phyloP scores from a whole-genome alignment of 2,113 vertebrate species.

The Leptocoma aspasia region DNA sequence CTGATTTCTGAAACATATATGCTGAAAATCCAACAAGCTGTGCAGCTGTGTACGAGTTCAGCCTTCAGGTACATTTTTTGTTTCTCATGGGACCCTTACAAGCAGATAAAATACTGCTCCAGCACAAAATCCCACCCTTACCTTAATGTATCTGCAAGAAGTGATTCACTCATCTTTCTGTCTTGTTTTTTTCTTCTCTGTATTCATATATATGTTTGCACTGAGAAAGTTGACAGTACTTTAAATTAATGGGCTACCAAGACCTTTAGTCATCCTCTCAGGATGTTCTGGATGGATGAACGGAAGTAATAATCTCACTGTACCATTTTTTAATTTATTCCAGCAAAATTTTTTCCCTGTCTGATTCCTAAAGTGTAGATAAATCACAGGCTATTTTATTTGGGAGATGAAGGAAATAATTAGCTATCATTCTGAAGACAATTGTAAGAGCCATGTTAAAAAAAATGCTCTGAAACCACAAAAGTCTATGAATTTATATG shows the following conservation, averaged over 20 bases:
- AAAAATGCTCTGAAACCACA: not conserved
- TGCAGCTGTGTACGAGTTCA: not conserved
- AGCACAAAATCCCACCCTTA: not conserved
- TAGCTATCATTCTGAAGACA: not conserved
- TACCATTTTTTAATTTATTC: not conserved
- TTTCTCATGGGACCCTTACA: not conserved
- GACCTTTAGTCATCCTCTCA: conserved; percentile 2
- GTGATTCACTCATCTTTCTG: not conserved
- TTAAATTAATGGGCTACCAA: conserved; percentile 24
- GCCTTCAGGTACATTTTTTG: not conserved
- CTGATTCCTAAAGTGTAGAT: not conserved
- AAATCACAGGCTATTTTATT: not conserved
- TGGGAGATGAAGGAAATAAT: not conserved
- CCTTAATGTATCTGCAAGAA: not conserved
- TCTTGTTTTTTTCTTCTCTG: not conserved
- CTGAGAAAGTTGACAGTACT: not conserved
- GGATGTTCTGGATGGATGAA: not conserved
- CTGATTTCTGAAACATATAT: not conserved
- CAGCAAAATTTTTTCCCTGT: not conserved
- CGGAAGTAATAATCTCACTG: not conserved
- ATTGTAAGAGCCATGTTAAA: not conserved
- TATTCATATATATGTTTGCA: not conserved
- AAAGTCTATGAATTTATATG: not conserved
- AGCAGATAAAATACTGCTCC: not conserved
- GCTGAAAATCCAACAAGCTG: not conserved